Base-by-base conservation (phyloP, 2,113 vertebrate genomes). In the Hirundichthys speculiger region DNA sequence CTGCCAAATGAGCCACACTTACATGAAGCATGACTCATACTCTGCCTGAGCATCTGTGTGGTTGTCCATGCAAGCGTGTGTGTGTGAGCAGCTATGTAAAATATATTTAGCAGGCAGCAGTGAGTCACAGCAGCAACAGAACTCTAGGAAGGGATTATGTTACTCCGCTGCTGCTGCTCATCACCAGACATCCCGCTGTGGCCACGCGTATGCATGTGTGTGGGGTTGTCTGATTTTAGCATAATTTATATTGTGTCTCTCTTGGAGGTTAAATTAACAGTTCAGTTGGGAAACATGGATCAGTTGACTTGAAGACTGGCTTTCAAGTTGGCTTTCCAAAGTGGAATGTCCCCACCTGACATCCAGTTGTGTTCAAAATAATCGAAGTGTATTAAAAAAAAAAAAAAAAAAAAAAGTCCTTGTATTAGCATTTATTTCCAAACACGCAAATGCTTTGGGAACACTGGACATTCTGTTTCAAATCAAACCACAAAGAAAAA, bases 51-150 rank as follows among this genome's bases (percentile, higher is more conserved):
- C 46, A 3, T 74, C 66, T 57, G 80, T 80, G 74, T 53, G 55
- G 25, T 3, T 3, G 69, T 69, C 24, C 50, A 38, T 73, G 63
- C 42, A 24, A 50, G 57, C 58, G 78, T 64, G 71, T 64, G 3
- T 27, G 25, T 27, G 68, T 43, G 73, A 54, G 83, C 82, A 68
- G 75, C 86, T 74, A 83, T 87, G 77, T 84, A 72, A 85, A 88
- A 73, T 87, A 89, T 88, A 87, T 86, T 89, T 89, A 89, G 86
- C 80, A 83, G 52, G 60, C 75, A 52, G 81, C 24, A 48, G 82
- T 88, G 89, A 90, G 72, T 89, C 89, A 87, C 47, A 86, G 79
- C 75, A 80, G 75, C 80, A 85, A 16, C 60, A 66, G 72, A 82
- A 77, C 65, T 87, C 59, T 47, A 56, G 71, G 72, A 77, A 70